These are phyloP conservation scores for Lasioglossum albipes DNA, from an alignment of 1,140 invertebrate species.

Conservation along the genomic window DNA sequence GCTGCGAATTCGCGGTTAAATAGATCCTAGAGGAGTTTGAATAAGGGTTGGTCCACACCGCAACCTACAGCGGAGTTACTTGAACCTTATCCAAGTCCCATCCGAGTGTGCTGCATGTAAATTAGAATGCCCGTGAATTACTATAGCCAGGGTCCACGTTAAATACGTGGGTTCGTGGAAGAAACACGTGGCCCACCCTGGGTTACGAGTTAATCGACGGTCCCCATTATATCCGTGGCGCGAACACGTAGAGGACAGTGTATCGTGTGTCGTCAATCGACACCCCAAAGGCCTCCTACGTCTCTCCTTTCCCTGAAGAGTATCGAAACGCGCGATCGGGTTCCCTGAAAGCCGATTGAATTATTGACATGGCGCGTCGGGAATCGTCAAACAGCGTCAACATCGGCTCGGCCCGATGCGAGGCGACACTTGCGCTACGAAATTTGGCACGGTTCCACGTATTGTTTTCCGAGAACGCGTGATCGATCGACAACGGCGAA, in stretches of 20 bases:
- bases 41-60: too few relatives aligned
- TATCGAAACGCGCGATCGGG: slow-evolving; percentile 16
- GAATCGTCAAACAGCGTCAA: slow-evolving; percentile 20
- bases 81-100: too few relatives aligned
- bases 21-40: neutral
- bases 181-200: neutral
- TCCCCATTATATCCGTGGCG: neutral
- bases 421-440: neutral
- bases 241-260: neutral
- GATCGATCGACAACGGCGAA: slow-evolving; percentile 53
- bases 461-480: slow-evolving; percentile 38
- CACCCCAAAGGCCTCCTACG: neutral
- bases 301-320: neutral
- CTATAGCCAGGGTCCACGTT: neutral
- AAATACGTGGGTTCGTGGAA: neutral
- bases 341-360: slow-evolving; percentile 34
- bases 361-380: neutral
- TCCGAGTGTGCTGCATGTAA: neutral
- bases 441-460: slow-evolving; percentile 41
- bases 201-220: neutral
- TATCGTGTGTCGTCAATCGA: slow-evolving; percentile 2
- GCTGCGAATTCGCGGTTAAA: neutral
- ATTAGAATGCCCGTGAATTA: neutral
- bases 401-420: neutral
- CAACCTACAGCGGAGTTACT: too few relatives aligned